These are phyloP conservation scores for Arvicanthis niloticus DNA, from an alignment of 2,113 vertebrate genomes.

Conservation along the genomic window DNA sequence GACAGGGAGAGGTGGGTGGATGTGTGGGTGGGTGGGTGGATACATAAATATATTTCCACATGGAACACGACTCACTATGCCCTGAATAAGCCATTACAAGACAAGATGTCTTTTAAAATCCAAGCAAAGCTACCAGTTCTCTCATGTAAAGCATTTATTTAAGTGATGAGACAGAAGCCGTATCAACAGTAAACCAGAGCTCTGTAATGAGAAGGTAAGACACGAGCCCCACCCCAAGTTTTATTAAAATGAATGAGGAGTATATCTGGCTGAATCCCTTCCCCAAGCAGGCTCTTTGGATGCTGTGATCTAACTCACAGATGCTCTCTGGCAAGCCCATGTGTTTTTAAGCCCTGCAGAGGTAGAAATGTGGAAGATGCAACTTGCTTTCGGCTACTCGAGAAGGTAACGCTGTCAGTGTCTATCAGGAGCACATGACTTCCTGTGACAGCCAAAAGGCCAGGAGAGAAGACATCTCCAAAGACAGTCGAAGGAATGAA, in stretches of 20 bases:
- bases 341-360: not conserved
- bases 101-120: conserved; percentile 33
- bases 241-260: not conserved
- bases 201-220: not conserved
- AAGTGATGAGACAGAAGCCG: not conserved
- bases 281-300: no score
- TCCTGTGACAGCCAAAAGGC: not conserved
- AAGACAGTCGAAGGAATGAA: not conserved
- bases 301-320: not conserved
- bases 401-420: not conserved
- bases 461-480: not conserved
- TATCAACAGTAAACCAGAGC: not conserved
- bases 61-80: not conserved
- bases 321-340: not conserved
- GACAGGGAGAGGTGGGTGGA: no score
- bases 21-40: no score
- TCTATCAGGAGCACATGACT: not conserved
- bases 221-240: not conserved
- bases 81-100: not conserved
- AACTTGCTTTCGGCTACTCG: not conserved
- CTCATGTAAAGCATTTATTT: conserved; percentile 34
- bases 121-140: conserved; percentile 53
- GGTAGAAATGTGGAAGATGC: fast-evolving
- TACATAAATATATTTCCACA: not conserved
- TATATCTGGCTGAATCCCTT: not conserved